Conservation (phyloP, 2,888 invertebrate genomes). For the Mimas tiliae region DNA sequence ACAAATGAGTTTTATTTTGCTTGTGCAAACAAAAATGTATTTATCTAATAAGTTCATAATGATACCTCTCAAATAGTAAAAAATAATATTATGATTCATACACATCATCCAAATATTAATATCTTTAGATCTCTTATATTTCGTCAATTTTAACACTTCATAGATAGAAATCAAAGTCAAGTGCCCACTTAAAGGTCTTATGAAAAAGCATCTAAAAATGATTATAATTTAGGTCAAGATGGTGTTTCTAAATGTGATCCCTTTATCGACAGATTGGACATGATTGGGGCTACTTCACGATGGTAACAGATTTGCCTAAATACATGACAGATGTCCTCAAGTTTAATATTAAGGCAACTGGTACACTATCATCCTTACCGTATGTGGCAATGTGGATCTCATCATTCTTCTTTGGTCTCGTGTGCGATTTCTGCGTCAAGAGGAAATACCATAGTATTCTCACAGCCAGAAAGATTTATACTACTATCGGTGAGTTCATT, state of each 20-base stretch:
- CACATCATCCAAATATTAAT: too few relatives aligned
- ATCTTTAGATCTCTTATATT: too few relatives aligned
- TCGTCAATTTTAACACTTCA: neutral
- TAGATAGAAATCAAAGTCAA: slow-evolving; percentile 26
- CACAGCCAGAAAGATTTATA: slow-evolving; percentile 86
- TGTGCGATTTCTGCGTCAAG: slow-evolving; percentile 88
- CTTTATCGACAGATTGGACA: slow-evolving; percentile 83
- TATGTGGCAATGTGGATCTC: slow-evolving; percentile 88
- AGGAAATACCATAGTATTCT: slow-evolving; percentile 82
- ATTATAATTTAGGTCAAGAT: slow-evolving; percentile 27
- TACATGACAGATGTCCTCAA: slow-evolving; percentile 88
- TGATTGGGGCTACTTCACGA: slow-evolving; percentile 89
- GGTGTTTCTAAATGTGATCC: slow-evolving; percentile 1
- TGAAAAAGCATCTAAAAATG: slow-evolving; percentile 22
- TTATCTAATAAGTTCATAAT: too few relatives aligned
- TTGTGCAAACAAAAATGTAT: too few relatives aligned
- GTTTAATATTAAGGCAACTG: slow-evolving; percentile 87
- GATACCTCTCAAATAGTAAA: too few relatives aligned
- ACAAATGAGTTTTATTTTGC: too few relatives aligned
- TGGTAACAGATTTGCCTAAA: slow-evolving; percentile 89
- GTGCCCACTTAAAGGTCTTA: slow-evolving; percentile 20
- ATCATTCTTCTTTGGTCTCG: slow-evolving; percentile 86
- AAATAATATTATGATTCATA: too few relatives aligned
- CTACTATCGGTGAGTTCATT: slow-evolving; percentile 85
- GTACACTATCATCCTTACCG: slow-evolving; percentile 86